phyloP scores from a whole-genome alignment of 2,797 vertebrate species.

The Anabacerthia variegaticeps region DNA sequence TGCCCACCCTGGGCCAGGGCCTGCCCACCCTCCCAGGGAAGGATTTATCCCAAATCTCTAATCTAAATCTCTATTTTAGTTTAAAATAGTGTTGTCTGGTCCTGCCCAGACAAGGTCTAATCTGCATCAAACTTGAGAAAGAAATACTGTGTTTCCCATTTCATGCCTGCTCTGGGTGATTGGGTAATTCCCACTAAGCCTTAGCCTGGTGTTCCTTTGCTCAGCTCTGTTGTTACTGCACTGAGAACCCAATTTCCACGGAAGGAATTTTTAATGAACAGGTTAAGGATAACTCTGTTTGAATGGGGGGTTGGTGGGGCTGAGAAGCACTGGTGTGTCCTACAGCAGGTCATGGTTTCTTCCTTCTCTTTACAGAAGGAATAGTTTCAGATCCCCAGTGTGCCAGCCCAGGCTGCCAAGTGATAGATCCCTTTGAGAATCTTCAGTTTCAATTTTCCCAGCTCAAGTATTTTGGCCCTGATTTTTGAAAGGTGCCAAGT shows the following conservation, averaged over 20 bases:
- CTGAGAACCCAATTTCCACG: background rate
- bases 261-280: background rate
- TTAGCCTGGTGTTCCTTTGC: too few relatives aligned
- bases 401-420: background rate
- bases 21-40: too few relatives aligned
- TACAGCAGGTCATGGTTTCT: background rate
- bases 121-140: too few relatives aligned
- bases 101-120: too few relatives aligned
- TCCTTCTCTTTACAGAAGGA: background rate
- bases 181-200: too few relatives aligned
- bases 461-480: background rate
- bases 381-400: background rate
- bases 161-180: too few relatives aligned
- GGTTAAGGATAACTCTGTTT: background rate
- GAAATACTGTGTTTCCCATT: too few relatives aligned
- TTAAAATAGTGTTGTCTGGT: too few relatives aligned
- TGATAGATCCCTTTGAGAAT: rapidly evolving
- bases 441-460: background rate
- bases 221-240: background rate
- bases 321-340: slow-evolving; percentile 27
- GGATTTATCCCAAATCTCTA: too few relatives aligned
- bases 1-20: too few relatives aligned
- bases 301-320: background rate
- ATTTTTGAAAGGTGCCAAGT: background rate
- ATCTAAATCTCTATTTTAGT: too few relatives aligned